phyloP scores from a whole-genome alignment of 2,797 vertebrate genomes.

The Thaleichthys pacificus region DNA sequence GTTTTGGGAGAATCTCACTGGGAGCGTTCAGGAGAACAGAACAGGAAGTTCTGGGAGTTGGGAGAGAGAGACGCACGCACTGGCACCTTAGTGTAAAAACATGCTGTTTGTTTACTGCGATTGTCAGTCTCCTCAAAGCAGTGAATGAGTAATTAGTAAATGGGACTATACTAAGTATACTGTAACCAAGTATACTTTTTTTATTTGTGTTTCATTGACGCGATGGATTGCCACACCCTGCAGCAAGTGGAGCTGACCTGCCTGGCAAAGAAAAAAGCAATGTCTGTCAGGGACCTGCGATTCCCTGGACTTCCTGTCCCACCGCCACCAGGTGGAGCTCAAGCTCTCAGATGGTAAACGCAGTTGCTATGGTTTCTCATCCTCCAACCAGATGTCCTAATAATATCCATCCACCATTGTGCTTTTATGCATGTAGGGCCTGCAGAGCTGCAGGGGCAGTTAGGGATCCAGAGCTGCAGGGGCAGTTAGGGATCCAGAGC shows the following conservation, averaged over 20 bases:
- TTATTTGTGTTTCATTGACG: conserved; percentile 2
- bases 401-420: too few relatives aligned
- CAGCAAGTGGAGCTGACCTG: conserved; percentile 52
- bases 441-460: too few relatives aligned
- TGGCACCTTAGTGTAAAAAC: too few relatives aligned
- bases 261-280: conserved; percentile 60
- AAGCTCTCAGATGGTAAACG: conserved; percentile 58
- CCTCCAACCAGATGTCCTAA: conserved; percentile 9
- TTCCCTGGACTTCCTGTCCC: conserved; percentile 60
- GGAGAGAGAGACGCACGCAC: too few relatives aligned
- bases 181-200: background rate
- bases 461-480: too few relatives aligned
- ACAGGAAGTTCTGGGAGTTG: background rate
- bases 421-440: too few relatives aligned
- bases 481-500: too few relatives aligned
- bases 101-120: too few relatives aligned
- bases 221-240: conserved; percentile 42
- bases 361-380: conserved; percentile 69
- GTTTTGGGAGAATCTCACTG: background rate
- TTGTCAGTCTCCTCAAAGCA: too few relatives aligned
- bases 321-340: conserved; percentile 66
- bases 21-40: background rate
- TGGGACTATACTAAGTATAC: background rate
- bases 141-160: too few relatives aligned
- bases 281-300: conserved; percentile 54